Evolutionary conservation across 2,888 invertebrate genomes (phyloP).

Genomic region (Orthosia incerta): DNA sequence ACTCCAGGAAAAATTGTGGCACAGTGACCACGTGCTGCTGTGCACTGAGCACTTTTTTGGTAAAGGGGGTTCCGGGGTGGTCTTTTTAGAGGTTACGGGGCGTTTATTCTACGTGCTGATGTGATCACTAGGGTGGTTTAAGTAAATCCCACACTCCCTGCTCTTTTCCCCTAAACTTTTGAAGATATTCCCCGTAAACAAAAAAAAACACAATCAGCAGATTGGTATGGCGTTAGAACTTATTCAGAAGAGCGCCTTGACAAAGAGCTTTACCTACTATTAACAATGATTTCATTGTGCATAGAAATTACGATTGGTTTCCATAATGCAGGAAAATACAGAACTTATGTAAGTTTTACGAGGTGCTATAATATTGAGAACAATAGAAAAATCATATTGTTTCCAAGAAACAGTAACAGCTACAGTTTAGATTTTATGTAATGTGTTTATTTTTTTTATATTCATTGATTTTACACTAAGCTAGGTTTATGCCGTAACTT

Average conservation of each 20-base stretch:
- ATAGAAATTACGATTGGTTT: neutral
- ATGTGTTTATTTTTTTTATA: neutral
- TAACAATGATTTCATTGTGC: slow-evolving; percentile 1
- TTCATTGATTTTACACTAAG: neutral
- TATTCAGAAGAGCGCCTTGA: neutral
- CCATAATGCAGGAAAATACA: neutral
- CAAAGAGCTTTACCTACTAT: neutral
- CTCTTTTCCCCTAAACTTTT: too few species aligned
- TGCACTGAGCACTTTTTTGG: too few species aligned
- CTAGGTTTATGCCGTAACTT: neutral
- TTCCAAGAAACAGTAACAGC: slow-evolving; percentile 6
- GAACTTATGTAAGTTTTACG: slow-evolving; percentile 23
- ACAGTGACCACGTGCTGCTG: too few species aligned
- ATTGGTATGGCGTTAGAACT: too few species aligned
- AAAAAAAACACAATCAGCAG: too few species aligned
- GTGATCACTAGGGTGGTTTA: too few species aligned
- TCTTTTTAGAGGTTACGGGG: too few species aligned
- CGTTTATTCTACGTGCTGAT: too few species aligned
- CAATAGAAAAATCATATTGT: slow-evolving; percentile 24
- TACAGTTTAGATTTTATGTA: slow-evolving; percentile 2
- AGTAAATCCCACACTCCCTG: too few species aligned
- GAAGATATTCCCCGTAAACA: too few species aligned
- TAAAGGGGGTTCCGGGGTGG: too few species aligned
- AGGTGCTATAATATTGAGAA: slow-evolving; percentile 20
- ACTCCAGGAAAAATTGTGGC: too few species aligned